Percentiles rank a stretch among this genome's conserved stretches.
Evolutionary conservation across 1,140 invertebrate species (phyloP).

Genomic region (Thereuonema tuberculata): DNA sequence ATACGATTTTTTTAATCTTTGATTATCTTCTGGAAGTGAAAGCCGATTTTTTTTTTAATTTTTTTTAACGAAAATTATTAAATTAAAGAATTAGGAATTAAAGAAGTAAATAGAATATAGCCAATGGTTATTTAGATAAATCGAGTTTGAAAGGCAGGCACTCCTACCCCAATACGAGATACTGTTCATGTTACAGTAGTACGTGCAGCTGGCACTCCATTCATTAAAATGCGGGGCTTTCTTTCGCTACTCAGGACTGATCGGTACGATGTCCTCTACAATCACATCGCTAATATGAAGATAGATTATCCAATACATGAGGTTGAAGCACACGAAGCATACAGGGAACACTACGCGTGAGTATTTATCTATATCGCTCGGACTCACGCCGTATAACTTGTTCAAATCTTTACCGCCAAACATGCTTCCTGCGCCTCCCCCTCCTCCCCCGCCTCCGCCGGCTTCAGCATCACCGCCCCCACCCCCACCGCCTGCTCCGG

Average conservation of each 20-base stretch:
- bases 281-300: conserved; percentile 25
- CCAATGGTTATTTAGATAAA: too few relatives aligned
- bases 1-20: too few relatives aligned
- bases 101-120: too few relatives aligned
- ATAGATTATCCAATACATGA: conserved; percentile 32
- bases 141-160: background rate
- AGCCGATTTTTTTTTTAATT: too few relatives aligned
- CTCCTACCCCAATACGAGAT: background rate
- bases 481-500: conserved; percentile 14
- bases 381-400: conserved; percentile 20
- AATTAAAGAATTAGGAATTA: too few relatives aligned
- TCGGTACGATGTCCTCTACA: conserved; percentile 14
- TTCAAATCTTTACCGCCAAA: conserved; percentile 16
- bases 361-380: conserved; percentile 30
- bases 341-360: conserved; percentile 28
- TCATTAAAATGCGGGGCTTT: background rate
- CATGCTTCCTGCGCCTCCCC: conserved; percentile 1
- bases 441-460: background rate
- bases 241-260: conserved; percentile 10
- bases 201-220: background rate
- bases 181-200: background rate
- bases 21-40: too few relatives aligned
- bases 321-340: conserved; percentile 29
- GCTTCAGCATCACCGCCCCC: conserved; percentile 18
- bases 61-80: too few relatives aligned